Evolutionary conservation across 1,140 invertebrate species (phyloP), one percentile per base, ranked within the genome.

Genomic region (Lepidurus couesii): DNA sequence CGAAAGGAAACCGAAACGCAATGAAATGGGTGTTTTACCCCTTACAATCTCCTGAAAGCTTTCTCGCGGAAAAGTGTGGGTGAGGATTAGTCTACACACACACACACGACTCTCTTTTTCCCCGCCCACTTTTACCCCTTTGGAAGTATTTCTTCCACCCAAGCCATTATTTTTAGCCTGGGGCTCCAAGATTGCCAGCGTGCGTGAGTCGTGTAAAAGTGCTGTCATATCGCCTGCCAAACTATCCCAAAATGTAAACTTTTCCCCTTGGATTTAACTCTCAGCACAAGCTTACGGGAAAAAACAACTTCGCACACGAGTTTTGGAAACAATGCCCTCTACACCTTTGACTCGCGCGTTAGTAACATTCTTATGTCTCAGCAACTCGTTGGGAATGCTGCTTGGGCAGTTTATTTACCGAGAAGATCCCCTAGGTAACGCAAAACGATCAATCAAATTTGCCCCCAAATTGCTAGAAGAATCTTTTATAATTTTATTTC

Each of bases 401-500:
- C 16, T 4, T 65, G 53, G 21, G 1, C 76, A 77, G 42, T 77
- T 77, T 65, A 77, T 77, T 65, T 77, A 53, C 65, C 76, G 76
- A n/a, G 76, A 77, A 47, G 76, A 77, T 42, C 76, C 76, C 24
- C 44, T 77, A 34, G 76, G 76, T 77, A 77, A 47, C n/a, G 13
- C 53, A 65, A 34, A 4, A 7, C 13, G 21, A 65, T 21, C 16
- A 65, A 65, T 65, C 53, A 65, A 9, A 65, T 65, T 21, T 34
- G 34, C 3, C 4, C 34, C 2, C 34, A 34, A 34, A 34, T 34
- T 34, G 34, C 34, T 34, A 3, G 34, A 34, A 34, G 34, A 34
- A 34, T 34, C 34, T 34, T 34, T 34, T 34, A 4, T 34, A 34
- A 34, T 34, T 34, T 34, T 34, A 34, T 34, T 34, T 34, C 34